Base-by-base conservation (phyloP, 2,113 vertebrate species). In the Oncorhynchus nerka region DNA sequence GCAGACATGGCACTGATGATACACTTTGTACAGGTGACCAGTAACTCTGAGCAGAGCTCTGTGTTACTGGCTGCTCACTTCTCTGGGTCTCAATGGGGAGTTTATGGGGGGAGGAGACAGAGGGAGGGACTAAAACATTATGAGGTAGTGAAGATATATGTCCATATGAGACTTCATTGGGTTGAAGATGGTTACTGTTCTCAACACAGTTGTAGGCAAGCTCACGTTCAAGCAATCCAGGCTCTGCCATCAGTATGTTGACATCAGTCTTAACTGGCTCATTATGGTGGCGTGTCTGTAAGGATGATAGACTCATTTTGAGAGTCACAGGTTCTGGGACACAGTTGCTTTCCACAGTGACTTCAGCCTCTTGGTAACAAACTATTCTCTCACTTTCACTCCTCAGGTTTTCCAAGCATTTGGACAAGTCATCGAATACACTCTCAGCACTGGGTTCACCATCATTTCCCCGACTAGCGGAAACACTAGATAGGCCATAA, bases 391-490 rank as follows among this genome's bases (percentile, higher is more conserved):
- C 69, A 78, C 70, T 79, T 49, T 86, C 80, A 74, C 55, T 78
- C 73, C 65, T 77, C 55, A 87, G 55, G 20, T 84, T 79, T 79
- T 89, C 83, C 73, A 82, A 71, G 87, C 79, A 85, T 74, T 39
- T 79, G 13, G 78, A 85, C 62, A 87, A 80, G 49, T 87, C 59
- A 45, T 88, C 85, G 55, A 85, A 34, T 24, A 78, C 78, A 65
- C 32, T 68, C 20, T 13, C 39, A 32, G 81, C 72, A 65, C 59
- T 67, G 2, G 65, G 9, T 48, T 55, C 65, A 32, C 74, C 71
- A 55, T 73, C 68, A 65, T 20, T 22, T 15, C 39, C 28, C 68
- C 64, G 68, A 3, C 1, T 30, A 5, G 69, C 26, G 73, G 0
- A 2, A 39, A 32, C 8, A 71, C 22, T 32, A 30, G 15, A 8